These are phyloP conservation scores for Drymonia ruficornis DNA, from an alignment of 2,888 invertebrate genomes.

Conservation along the genomic window DNA sequence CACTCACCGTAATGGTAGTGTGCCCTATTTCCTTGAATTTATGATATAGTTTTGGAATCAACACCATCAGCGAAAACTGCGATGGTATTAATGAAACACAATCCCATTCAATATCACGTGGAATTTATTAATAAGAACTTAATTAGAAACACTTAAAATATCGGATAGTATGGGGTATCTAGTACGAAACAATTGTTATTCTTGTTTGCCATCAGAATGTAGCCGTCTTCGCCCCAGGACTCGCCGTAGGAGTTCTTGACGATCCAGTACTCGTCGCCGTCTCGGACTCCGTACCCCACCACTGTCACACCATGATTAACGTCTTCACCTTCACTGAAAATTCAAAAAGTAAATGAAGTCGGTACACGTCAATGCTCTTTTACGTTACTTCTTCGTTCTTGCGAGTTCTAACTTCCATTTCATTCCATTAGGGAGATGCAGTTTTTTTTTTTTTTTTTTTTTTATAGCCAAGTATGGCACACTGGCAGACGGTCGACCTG, in stretches of 20 bases:
- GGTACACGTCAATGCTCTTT: too few species aligned
- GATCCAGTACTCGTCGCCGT: constrained; percentile 56
- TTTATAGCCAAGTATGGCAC: too few species aligned
- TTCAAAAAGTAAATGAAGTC: neutral
- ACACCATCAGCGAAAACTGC: too few species aligned
- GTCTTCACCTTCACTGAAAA: constrained; percentile 26
- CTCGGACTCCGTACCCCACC: constrained; percentile 54
- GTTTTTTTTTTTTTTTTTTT: too few species aligned
- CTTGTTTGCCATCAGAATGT: constrained; percentile 44
- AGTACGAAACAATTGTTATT: constrained; percentile 52
- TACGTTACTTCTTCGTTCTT: too few species aligned
- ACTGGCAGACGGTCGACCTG: too few species aligned
- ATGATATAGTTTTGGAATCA: too few species aligned
- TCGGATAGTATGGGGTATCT: constrained; percentile 37
- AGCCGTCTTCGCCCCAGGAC: constrained; percentile 57
- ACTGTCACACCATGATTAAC: constrained; percentile 53
- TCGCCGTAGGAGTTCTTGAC: constrained; percentile 65
- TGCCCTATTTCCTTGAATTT: too few species aligned
- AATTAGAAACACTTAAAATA: constrained; percentile 29
- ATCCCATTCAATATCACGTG: constrained; percentile 19
- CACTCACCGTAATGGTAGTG: too few species aligned
- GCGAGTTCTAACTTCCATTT: too few species aligned
- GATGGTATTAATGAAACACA: too few species aligned
- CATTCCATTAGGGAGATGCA: too few species aligned
- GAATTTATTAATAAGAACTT: constrained; percentile 32